A percentile compares a stretch with the other conserved stretches of the same genome.
Evolutionary conservation across 2,113 vertebrate species (phyloP).

Genomic region (Pipra filicauda): DNA sequence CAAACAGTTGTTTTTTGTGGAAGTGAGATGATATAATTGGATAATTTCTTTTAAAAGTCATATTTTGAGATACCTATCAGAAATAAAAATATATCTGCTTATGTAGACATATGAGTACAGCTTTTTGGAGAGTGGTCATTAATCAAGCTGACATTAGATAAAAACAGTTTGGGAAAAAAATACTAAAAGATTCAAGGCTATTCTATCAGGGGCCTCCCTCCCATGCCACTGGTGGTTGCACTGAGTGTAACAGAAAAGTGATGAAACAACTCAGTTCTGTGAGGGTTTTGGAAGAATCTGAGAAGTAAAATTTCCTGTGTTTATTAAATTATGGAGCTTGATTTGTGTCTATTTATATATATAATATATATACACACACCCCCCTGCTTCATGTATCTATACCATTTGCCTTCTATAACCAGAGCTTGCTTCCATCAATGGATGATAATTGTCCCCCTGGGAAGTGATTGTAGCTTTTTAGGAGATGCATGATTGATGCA

Average conservation of each 20-base stretch:
- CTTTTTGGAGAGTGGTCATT: not conserved
- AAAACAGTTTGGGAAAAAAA: not conserved
- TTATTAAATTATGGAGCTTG: not conserved
- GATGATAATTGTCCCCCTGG: not conserved
- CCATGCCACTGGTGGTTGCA: not conserved
- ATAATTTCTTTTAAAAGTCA: too few species aligned
- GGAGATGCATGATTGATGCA: not conserved
- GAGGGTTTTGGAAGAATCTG: not conserved
- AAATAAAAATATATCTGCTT: too few species aligned
- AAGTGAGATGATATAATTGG: too few species aligned
- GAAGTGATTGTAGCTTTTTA: not conserved
- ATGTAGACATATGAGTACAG: not conserved
- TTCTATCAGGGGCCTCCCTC: not conserved
- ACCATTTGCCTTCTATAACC: not conserved
- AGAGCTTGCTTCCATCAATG: not conserved
- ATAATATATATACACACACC: too few species aligned
- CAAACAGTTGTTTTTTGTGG: too few species aligned
- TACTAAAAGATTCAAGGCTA: not conserved
- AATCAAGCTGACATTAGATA: not conserved
- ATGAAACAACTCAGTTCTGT: not conserved
- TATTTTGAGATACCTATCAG: too few species aligned
- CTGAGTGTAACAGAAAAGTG: not conserved
- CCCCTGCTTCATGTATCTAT: not conserved
- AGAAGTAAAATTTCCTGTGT: not conserved
- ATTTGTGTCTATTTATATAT: not conserved